Percentiles rank a stretch among this genome's conserved stretches.
Conservation (phyloP, 2,797 vertebrate species). For the Crypturellus tataupa region DNA sequence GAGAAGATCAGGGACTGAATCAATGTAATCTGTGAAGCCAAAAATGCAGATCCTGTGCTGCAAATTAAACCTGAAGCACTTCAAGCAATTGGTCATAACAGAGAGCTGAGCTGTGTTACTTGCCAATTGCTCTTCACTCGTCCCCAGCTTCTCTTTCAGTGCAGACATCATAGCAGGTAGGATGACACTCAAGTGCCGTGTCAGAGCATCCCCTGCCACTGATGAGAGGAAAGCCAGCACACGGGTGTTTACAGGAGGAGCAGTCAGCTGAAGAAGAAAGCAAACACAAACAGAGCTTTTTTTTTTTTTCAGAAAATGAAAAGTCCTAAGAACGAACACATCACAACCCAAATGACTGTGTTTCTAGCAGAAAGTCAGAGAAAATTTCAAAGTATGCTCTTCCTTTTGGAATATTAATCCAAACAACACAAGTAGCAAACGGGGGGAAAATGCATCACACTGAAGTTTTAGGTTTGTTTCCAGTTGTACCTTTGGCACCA, state of each 20-base stretch:
- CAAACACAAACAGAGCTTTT: background rate
- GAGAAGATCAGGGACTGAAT: slow-evolving; percentile 47
- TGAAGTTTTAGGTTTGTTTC: background rate
- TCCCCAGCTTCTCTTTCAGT: slow-evolving; percentile 92
- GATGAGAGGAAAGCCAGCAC: slow-evolving; percentile 97
- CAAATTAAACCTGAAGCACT: slow-evolving; percentile 31
- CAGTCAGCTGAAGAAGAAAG: slow-evolving; percentile 85
- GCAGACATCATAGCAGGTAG: slow-evolving; percentile 94
- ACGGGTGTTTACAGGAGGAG: slow-evolving; percentile 93
- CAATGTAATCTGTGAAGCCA: slow-evolving; percentile 30
- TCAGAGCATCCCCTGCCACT: slow-evolving; percentile 95
- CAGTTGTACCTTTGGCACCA: slow-evolving; percentile 92
- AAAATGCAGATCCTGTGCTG: slow-evolving; percentile 20
- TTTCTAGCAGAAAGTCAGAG: background rate
- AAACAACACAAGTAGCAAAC: slow-evolving; percentile 12
- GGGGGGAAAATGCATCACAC: background rate
- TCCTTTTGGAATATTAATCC: background rate
- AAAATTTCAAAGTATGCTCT: background rate
- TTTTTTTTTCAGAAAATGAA: background rate
- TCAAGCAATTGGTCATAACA: slow-evolving; percentile 46
- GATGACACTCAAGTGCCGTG: slow-evolving; percentile 94
- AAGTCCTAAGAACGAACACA: background rate
- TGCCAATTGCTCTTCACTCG: slow-evolving; percentile 90
- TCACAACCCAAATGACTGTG: background rate
- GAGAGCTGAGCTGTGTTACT: slow-evolving; percentile 21